Evolutionary conservation across 1,140 invertebrate genomes (phyloP), one percentile per base, ranked within the genome.

Genomic region (Drosophila suzukii): DNA sequence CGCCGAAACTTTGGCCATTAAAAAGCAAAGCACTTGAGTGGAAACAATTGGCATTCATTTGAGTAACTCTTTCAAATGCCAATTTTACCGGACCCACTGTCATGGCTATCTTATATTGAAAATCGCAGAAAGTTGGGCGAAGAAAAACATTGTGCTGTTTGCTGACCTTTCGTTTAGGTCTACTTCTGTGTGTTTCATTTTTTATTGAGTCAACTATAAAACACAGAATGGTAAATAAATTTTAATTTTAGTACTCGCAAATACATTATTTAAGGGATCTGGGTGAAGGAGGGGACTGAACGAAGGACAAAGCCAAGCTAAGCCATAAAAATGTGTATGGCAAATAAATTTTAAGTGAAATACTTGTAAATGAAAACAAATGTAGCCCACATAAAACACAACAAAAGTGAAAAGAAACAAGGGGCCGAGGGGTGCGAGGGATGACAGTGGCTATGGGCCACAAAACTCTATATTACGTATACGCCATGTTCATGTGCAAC

Each of bases 281-380:
- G 44, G 13, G 24, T n/a, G 15, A 62, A 44, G 24, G 10, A 38
- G 53, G 39, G 58, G 34, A 34, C 65, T 36, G 34, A 13, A 44
- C 57, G 53, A 63, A 53, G 67, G 79, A 76, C 68, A 75, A 78
- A 78, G 83, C 78, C 83, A 60, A 73, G 60, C 56, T 68, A 62
- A 82, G 84, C 83, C 83, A 88, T 88, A 88, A 88, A 88, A 88
- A 83, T 83, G 83, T 76, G 84, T 59, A 74, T 60, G 76, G 63
- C 60, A 88, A 89, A 88, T 89, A 88, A 83, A 88, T 88, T 88
- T 79, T 78, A 89, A 88, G 84, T 80, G 83, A 89, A 88, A 88
- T 88, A 88, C 83, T 88, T 88, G 83, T 83, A 89, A 88, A 88
- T 88, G 83, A 88, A 88, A 88, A 88, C 83, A 88, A 88, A 88